Evolutionary conservation across 92 coral and sea anemone species (phyloP).

Genomic region (Epizoanthus ramosus): DNA sequence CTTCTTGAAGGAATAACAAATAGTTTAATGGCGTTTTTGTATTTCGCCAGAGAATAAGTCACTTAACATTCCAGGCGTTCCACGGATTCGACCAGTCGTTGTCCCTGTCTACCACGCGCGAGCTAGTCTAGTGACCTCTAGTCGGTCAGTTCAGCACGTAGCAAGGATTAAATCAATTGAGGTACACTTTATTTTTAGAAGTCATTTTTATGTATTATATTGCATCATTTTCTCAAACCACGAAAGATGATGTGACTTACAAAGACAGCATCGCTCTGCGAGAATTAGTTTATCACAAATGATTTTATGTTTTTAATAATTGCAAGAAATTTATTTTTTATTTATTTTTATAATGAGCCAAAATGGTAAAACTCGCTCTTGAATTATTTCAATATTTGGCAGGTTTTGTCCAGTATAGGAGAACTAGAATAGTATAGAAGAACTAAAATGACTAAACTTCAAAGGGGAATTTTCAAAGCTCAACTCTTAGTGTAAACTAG

Average conservation of each 20-base stretch:
- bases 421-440: constrained; percentile 10
- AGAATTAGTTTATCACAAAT: too few species aligned
- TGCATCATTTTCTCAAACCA: not conserved
- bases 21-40: not conserved
- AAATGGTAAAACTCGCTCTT: not conserved
- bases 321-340: not conserved
- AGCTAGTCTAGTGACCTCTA: too few species aligned
- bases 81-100: constrained; percentile 42
- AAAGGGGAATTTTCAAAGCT: not conserved
- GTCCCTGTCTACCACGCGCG: constrained; percentile 22
- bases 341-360: not conserved
- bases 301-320: not conserved
- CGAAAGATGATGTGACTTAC: too few species aligned
- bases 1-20: not conserved
- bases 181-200: not conserved
- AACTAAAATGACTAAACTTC: not conserved
- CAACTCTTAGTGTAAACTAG: not conserved
- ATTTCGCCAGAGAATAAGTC: constrained; percentile 7
- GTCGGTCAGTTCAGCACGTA: not conserved
- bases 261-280: too few species aligned
- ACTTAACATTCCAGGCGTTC: constrained; percentile 37
- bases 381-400: not conserved
- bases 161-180: not conserved
- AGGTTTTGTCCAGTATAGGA: not conserved
- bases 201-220: not conserved